Percentiles rank a stretch among this genome's conserved stretches.
phyloP scores from a whole-genome alignment of 2,797 vertebrate species.

The Fistularia tabacaria region DNA sequence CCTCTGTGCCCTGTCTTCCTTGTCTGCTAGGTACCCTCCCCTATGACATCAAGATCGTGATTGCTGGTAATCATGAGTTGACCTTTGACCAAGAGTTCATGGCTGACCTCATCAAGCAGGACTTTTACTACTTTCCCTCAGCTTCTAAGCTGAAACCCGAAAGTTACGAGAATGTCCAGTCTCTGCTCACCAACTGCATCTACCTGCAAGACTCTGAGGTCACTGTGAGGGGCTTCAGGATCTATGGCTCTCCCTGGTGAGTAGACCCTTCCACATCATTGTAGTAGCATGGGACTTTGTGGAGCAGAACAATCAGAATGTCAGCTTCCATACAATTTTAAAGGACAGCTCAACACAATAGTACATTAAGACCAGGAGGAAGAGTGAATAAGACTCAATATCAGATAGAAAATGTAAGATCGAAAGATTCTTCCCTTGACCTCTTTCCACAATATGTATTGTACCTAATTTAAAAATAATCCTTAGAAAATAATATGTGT shows the following conservation, averaged over 20 bases:
- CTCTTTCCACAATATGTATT: too few species aligned
- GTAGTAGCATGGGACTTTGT: too few species aligned
- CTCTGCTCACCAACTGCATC: slow-evolving; percentile 95
- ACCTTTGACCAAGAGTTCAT: slow-evolving; percentile 98
- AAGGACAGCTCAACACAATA: too few species aligned
- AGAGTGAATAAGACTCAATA: too few species aligned
- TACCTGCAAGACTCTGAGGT: slow-evolving; percentile 97
- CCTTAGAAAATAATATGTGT: too few species aligned
- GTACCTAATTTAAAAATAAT: too few species aligned
- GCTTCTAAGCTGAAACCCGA: slow-evolving; percentile 95
- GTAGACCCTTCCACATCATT: slow-evolving; percentile 40
- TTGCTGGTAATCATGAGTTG: slow-evolving; percentile 95
- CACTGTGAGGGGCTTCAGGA: slow-evolving; percentile 88
- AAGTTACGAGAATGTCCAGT: slow-evolving; percentile 94
- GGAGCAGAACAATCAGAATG: too few species aligned
- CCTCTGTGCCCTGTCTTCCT: slow-evolving; percentile 1
- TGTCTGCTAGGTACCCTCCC: slow-evolving; percentile 83
- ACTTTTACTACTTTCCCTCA: slow-evolving; percentile 96
- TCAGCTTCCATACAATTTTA: too few species aligned
- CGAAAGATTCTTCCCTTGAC: too few species aligned
- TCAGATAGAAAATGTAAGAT: too few species aligned
- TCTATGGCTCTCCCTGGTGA: slow-evolving; percentile 97
- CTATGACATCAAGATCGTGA: slow-evolving; percentile 95
- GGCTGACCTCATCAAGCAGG: slow-evolving; percentile 97
- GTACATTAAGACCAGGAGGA: too few species aligned